These are phyloP conservation scores for Platysteira castanea DNA, from an alignment of 2,113 vertebrate genomes.

Conservation along the genomic window DNA sequence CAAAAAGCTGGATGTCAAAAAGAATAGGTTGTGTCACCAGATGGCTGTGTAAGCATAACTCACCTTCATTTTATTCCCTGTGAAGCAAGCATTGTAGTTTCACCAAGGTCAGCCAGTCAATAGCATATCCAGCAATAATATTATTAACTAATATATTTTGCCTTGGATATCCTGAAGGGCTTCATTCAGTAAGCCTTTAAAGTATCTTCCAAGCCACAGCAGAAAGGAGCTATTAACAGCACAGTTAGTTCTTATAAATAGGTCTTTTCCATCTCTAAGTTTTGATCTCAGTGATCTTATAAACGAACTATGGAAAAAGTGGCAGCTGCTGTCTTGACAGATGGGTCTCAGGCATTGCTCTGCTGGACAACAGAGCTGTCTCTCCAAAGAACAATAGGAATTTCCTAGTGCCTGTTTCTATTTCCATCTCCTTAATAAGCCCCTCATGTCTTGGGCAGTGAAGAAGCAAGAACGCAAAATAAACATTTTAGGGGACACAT, in stretches of 20 bases:
- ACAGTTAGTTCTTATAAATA: slow-evolving; percentile 36
- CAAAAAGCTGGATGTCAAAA: background rate
- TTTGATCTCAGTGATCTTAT: slow-evolving; percentile 39
- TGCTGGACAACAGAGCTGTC: background rate
- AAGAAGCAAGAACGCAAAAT: background rate
- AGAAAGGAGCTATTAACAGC: slow-evolving; percentile 31
- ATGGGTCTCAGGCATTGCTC: slow-evolving; percentile 12
- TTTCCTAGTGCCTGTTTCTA: slow-evolving; percentile 20
- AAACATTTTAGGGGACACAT: background rate
- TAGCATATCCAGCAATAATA: background rate
- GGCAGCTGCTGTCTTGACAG: slow-evolving; percentile 61
- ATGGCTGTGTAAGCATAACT: background rate
- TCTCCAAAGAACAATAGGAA: slow-evolving; percentile 49
- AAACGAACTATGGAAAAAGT: slow-evolving; percentile 39
- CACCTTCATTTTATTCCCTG: background rate
- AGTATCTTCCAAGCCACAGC: background rate
- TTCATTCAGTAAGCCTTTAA: background rate
- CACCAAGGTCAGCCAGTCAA: slow-evolving; percentile 7
- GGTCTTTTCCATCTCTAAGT: slow-evolving; percentile 39
- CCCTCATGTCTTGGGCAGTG: background rate
- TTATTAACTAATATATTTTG: slow-evolving; percentile 6
- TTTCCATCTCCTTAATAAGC: slow-evolving; percentile 16
- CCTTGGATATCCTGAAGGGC: background rate
- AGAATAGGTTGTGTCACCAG: background rate
- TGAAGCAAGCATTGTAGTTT: background rate